A percentile compares a stretch with the other conserved stretches of the same genome.
phyloP scores from a whole-genome alignment of 2,113 vertebrate species.

The Varanus komodoensis region DNA sequence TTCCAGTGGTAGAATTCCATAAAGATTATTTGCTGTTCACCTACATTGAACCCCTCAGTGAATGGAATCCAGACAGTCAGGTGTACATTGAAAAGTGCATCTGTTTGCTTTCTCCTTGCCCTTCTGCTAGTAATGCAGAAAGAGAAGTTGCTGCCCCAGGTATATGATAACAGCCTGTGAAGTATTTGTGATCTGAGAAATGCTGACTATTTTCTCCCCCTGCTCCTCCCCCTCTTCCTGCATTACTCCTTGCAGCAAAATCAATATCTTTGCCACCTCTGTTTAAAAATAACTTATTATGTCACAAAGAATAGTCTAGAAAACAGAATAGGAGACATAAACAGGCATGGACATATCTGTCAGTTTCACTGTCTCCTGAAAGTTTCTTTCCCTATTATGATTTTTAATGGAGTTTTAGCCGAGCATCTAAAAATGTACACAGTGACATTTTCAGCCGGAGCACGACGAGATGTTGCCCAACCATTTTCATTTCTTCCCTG shows the following conservation, averaged over 20 bases:
- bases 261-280: not conserved
- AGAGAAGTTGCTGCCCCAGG: not conserved
- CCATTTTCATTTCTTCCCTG: too few species aligned
- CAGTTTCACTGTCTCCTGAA: not conserved
- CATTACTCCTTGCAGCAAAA: not conserved
- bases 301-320: not conserved
- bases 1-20: constrained; percentile 28
- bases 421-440: too few species aligned
- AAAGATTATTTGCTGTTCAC: constrained; percentile 38
- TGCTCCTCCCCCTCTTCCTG: not conserved
- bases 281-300: not conserved
- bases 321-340: not conserved
- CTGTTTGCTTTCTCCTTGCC: fast-evolving
- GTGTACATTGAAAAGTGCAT: not conserved
- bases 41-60: constrained; percentile 10
- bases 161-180: not conserved
- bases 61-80: not conserved
- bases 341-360: not conserved
- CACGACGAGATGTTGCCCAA: too few species aligned
- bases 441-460: too few species aligned
- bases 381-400: too few species aligned
- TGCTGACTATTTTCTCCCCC: not conserved
- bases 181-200: constrained; percentile 10
- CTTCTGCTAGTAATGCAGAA: constrained; percentile 2
- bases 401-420: too few species aligned